phyloP scores from a whole-genome alignment of 2,113 vertebrate species.

The Falcunculus frontatus region DNA sequence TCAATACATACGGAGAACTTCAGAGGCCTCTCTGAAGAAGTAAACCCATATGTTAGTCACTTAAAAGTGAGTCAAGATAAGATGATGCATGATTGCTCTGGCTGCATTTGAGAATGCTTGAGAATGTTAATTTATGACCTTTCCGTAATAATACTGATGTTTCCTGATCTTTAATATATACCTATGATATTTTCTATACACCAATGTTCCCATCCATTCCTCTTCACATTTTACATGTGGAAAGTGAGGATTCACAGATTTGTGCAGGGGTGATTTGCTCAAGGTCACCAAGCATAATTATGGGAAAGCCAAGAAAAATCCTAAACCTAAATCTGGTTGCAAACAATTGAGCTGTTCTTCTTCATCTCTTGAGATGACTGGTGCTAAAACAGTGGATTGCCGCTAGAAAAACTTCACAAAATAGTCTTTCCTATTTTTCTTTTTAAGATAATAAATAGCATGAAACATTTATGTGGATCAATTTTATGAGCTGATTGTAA shows the following conservation, averaged over 20 bases:
- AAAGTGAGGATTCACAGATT: not conserved
- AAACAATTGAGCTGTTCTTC: not conserved
- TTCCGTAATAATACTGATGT: not conserved
- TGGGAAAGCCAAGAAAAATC: not conserved
- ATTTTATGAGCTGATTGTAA: not conserved
- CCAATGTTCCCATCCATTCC: not conserved
- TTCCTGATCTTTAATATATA: not conserved
- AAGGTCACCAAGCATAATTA: not conserved
- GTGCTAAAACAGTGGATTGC: not conserved
- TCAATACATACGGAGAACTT: not conserved
- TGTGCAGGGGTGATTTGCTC: not conserved
- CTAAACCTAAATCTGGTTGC: not conserved
- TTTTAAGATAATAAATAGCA: not conserved
- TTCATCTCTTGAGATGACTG: not conserved
- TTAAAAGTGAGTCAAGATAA: not conserved
- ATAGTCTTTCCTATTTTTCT: not conserved
- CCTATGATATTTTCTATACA: not conserved
- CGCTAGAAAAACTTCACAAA: not conserved
- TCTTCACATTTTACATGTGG: not conserved
- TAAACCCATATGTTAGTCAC: not conserved
- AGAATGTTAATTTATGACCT: not conserved
- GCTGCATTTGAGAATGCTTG: not conserved
- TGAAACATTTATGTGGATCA: not conserved
- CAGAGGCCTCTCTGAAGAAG: not conserved
- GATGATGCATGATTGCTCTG: not conserved